Evolutionary conservation across 2,797 vertebrate genomes (phyloP), one percentile per base, ranked within the genome.

Genomic region (Clarias fuscus): DNA sequence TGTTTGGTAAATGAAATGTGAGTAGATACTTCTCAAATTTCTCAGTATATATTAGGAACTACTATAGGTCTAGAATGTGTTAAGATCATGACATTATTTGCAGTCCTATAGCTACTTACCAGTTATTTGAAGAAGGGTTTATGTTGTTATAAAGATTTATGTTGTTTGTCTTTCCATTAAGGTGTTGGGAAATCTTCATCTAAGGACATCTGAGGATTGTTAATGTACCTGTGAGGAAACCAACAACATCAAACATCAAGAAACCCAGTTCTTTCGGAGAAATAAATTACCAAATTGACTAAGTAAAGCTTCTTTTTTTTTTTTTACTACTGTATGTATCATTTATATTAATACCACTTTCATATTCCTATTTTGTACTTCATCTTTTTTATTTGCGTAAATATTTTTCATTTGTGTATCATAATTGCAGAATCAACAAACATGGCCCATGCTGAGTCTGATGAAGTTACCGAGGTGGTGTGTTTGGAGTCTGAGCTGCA

Each of bases 401-500:
- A 14, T 62, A 30, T n/a, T 64, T 40, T 22, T 11, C 1, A 13
- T 11, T 40, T 43, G 37, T 43, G 7, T 43, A 22, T 72, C 8
- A 20, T 82, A 20, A 68, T 22, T 30, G 30, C 70, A 90, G 90
- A 84, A 17, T 92, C 92, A 91, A 77, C 70, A 88, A 88, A 81
- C 82, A 88, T 80, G 90, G 78, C 59, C 61, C 84, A 67, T 40
- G 20, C 17, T 65, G 64, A 88, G 0, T 18, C 87, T 0, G 92
- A 94, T 84, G 93, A 86, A 24, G 0, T 96, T 86, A 97, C 94
- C 0, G 89, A 84, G 0, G 90, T 96, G 90, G 95, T 97, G 18
- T 97, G 97, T 93, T 91, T 91, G 77, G 96, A 95, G 87, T 89
- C 88, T 0, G 97, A 98, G 0, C 78, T 98, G 2, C 89, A 93